Conservation (phyloP, 2,888 invertebrate species). For the Tenthredo distinguenda region DNA sequence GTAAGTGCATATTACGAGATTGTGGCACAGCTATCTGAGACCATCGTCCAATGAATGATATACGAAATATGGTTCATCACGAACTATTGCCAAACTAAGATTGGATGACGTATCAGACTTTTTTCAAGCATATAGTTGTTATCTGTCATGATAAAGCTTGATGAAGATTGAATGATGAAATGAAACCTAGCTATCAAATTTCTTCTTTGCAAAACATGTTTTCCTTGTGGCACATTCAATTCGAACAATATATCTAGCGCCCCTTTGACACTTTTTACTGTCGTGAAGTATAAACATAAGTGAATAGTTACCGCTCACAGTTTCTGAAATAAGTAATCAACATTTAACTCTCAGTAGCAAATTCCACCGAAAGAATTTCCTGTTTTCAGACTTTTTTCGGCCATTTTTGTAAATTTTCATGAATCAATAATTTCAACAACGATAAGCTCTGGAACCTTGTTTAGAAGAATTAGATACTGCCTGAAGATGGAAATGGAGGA, state of each 20-base stretch:
- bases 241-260: not conserved
- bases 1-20: not conserved
- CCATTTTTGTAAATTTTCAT: slow-evolving; percentile 28
- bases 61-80: not conserved
- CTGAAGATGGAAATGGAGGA: slow-evolving; percentile 88
- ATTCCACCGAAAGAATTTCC: not conserved
- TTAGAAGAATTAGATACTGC: slow-evolving; percentile 88
- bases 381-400: not conserved
- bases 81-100: not conserved
- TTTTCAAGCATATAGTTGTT: not conserved
- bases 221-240: not conserved
- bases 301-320: not conserved
- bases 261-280: not conserved
- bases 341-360: not conserved
- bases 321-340: not conserved
- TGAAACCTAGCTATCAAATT: not conserved
- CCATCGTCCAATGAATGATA: not conserved
- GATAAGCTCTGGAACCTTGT: slow-evolving; percentile 86
- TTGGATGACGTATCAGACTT: not conserved
- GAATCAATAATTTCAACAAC: not conserved
- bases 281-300: not conserved
- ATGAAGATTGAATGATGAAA: not conserved
- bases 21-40: not conserved
- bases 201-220: no score
- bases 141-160: not conserved